Evolutionary conservation across 2,113 vertebrate species (phyloP).

Genomic region (Dasyprocta punctata): DNA sequence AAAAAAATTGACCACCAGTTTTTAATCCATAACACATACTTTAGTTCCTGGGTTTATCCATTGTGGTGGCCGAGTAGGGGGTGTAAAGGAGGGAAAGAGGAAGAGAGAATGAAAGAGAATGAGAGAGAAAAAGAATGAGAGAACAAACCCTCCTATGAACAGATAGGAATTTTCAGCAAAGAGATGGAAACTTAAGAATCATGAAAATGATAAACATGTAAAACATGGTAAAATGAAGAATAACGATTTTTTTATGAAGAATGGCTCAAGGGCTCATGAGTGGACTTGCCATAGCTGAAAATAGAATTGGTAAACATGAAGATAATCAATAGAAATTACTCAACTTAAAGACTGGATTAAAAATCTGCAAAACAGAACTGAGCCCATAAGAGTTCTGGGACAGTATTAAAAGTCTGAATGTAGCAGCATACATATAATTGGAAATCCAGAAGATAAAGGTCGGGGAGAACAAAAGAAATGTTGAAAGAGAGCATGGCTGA

Average conservation of each 20-base stretch:
- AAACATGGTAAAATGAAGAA: neutral
- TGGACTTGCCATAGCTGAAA: neutral
- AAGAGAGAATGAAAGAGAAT: neutral
- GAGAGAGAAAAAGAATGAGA: too few relatives aligned
- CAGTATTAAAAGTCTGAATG: neutral
- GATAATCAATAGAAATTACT: neutral
- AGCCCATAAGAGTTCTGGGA: neutral
- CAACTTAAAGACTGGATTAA: neutral
- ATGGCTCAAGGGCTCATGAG: neutral
- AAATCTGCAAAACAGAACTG: neutral
- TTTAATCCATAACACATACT: too few relatives aligned
- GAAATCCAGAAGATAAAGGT: neutral
- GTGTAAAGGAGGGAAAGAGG: too few relatives aligned
- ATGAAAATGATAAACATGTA: neutral
- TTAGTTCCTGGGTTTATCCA: neutral
- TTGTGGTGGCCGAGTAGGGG: too few relatives aligned
- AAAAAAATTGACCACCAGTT: too few relatives aligned
- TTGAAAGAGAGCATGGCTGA: neutral
- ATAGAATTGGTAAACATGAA: conserved; percentile 21
- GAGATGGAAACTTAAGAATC: neutral
- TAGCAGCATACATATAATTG: neutral
- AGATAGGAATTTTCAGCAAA: conserved; percentile 2
- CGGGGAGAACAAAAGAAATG: neutral
- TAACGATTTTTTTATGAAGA: neutral
- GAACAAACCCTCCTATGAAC: neutral